Conservation (phyloP, 2,797 vertebrate species). For the Aldrovandia affinis region DNA sequence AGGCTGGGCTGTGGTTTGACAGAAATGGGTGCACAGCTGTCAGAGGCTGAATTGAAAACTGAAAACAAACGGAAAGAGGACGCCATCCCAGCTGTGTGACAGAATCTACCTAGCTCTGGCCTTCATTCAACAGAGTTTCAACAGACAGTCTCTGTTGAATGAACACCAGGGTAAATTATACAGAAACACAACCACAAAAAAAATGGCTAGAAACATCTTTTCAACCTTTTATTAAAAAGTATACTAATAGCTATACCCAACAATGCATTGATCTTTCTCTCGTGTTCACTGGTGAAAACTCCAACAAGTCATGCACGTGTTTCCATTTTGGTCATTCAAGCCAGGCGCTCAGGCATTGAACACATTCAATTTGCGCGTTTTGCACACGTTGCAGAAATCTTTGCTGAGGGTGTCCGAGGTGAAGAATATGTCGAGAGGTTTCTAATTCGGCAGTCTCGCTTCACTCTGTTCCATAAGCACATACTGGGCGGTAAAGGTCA, state of each 20-base stretch:
- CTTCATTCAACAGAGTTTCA: background rate
- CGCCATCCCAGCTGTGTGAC: slow-evolving; percentile 35
- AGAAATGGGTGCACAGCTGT: slow-evolving; percentile 78
- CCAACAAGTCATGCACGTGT: too few species aligned
- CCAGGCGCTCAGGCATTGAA: background rate
- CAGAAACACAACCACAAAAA: too few species aligned
- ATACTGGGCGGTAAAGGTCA: background rate
- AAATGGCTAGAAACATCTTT: too few species aligned
- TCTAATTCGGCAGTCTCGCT: background rate
- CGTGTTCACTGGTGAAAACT: background rate
- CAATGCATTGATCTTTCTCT: too few species aligned
- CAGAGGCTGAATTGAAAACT: slow-evolving; percentile 76
- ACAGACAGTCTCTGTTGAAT: too few species aligned
- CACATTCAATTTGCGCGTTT: background rate
- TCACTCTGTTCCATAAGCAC: background rate
- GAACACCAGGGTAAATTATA: too few species aligned
- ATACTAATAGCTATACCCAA: too few species aligned
- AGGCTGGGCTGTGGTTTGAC: slow-evolving; percentile 63
- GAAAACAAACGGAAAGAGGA: slow-evolving; percentile 65
- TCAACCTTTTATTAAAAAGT: background rate
- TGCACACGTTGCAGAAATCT: background rate
- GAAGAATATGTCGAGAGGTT: background rate
- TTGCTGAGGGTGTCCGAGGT: background rate
- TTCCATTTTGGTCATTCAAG: background rate
- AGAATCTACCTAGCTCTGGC: background rate